Base-by-base conservation (phyloP, 1,140 invertebrate genomes). In the Caenorhabditis brenneri region DNA sequence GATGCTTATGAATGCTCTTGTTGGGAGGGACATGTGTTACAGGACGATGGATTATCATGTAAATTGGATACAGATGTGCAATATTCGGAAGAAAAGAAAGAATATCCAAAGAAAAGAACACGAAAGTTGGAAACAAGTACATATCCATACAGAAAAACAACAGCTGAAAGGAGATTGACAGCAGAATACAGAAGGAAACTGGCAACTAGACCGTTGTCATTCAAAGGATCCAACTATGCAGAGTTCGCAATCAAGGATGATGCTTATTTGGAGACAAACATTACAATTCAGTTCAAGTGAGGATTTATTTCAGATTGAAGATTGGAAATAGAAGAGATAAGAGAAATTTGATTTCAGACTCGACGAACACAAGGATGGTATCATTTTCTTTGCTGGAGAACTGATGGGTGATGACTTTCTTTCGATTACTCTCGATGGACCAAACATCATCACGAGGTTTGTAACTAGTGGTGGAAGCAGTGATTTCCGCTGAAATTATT, bases 1-100 rank as follows among this genome's bases (percentile, higher is more conserved):
- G 81, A 82, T 27, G 49, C 81, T 4, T 82, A 82, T 60, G 81
- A 82, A 46, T 82, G 81, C n/a, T 42, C 55, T 15, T 82, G 81
- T 39, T 82, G 81, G 81, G 60, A 82, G 24, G 81, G 60, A 12
- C 81, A 82, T 46, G 42, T 82, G 10, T 33, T 82, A n/a, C 55
- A 69, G 42, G 42, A 58, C 24, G 81, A 82, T 39, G 81, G 81
- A 46, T 58, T 82, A 10, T 58, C 55, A 29, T 82, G 81, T 24
- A 65, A 51, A 31, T 1, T 46, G n/a, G 29, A 74, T 42, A 74
- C 65, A 24, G 65, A 74, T 74, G 65, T 74, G 9, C 65, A 74
- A 12, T 42, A 36, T 22, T 69, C 39, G 10, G 81, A 19, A 27
- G 33, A 31, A 22, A 39, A 42, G 15, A 46, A 42, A n/a, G 31